These are phyloP conservation scores for Nebria ingens DNA, from an alignment of 1,140 invertebrate genomes.

Conservation along the genomic window DNA sequence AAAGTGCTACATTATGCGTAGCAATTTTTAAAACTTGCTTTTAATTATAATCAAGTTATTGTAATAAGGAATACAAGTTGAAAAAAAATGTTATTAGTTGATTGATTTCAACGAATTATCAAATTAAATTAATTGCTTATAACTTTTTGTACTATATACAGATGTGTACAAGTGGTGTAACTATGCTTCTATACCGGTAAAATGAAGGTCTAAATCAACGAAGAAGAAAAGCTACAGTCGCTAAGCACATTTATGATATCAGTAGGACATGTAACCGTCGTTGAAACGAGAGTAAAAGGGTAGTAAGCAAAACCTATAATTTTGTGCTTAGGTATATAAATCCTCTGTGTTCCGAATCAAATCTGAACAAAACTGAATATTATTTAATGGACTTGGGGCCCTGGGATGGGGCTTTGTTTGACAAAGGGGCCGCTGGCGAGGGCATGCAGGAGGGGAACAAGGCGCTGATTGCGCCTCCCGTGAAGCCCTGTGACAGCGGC, in stretches of 20 bases:
- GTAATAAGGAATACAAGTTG: neutral
- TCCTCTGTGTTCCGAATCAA: neutral
- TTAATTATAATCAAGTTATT: neutral
- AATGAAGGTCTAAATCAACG: too few species aligned
- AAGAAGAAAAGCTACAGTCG: too few species aligned
- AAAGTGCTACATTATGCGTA: neutral
- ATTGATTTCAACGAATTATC: neutral
- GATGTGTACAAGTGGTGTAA: too few species aligned
- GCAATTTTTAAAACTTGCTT: neutral
- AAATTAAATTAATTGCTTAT: neutral
- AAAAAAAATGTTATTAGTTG: neutral
- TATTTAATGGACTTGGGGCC: conserved; percentile 5
- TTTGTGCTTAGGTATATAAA: conserved; percentile 1
- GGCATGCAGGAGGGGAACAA: neutral
- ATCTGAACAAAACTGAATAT: too few species aligned
- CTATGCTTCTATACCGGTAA: too few species aligned
- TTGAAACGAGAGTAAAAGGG: too few species aligned
- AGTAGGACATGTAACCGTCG: too few species aligned
- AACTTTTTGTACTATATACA: neutral
- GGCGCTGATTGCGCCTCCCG: conserved; percentile 3
- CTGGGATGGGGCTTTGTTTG: neutral
- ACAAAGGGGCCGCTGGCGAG: neutral
- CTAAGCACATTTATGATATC: too few species aligned
- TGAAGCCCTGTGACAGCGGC: neutral
- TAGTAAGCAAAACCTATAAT: neutral